A percentile compares a stretch with the other conserved stretches of the same genome.
These are phyloP conservation scores for Willisornis vidua DNA, from an alignment of 2,113 vertebrate genomes.

Conservation along the genomic window DNA sequence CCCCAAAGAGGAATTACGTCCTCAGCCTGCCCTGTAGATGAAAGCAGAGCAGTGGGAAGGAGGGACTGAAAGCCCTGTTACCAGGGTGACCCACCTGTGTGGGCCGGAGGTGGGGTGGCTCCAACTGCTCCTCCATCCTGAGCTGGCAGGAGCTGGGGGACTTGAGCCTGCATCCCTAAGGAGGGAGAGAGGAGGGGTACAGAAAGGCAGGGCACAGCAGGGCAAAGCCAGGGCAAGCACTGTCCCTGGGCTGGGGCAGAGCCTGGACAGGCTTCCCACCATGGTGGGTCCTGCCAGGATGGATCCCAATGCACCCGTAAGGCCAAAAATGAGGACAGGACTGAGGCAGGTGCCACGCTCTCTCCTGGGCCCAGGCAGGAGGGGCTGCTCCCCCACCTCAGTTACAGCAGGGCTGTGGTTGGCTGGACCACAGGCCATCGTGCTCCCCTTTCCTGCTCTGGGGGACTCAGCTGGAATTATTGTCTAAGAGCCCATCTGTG, in stretches of 20 bases:
- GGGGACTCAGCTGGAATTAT: slow-evolving; percentile 20
- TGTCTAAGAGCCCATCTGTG: slow-evolving; percentile 56
- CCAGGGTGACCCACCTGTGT: slow-evolving; percentile 58
- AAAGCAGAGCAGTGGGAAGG: slow-evolving; percentile 15
- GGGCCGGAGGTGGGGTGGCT: slow-evolving; percentile 64
- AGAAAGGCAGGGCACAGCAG: not conserved
- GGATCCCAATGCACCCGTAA: not conserved
- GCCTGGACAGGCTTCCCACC: not conserved
- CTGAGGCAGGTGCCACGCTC: not conserved
- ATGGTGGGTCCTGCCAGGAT: not conserved
- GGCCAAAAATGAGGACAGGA: not conserved
- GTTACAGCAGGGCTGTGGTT: not conserved
- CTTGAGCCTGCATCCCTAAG: not conserved
- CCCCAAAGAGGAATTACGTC: slow-evolving; percentile 8
- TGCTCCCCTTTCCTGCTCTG: not conserved
- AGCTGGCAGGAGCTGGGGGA: not conserved
- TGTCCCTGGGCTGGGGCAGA: too few species aligned
- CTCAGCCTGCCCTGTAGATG: not conserved
- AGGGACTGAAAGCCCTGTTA: slow-evolving; percentile 34
- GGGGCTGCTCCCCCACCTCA: not conserved
- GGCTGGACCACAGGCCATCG: not conserved
- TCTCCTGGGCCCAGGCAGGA: accelerated
- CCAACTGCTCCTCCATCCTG: slow-evolving; percentile 56
- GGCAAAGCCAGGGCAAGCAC: not conserved
- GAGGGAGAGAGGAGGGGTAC: not conserved